These are phyloP conservation scores for Plusia festucae DNA, from an alignment of 2,888 invertebrate species.

Conservation along the genomic window DNA sequence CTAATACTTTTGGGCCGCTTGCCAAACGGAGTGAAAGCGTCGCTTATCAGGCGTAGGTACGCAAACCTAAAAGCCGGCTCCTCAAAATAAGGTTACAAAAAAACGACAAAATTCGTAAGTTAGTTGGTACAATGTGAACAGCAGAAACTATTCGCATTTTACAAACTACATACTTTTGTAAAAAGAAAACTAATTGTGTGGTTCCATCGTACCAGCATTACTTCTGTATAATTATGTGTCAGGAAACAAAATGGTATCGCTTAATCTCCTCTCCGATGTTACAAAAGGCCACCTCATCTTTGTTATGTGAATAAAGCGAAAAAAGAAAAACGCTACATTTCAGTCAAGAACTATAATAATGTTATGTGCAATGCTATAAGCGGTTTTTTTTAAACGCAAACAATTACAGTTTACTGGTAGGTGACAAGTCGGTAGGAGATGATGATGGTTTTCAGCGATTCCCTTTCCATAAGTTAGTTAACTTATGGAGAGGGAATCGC, in stretches of 20 bases:
- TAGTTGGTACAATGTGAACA: neutral
- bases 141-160: neutral
- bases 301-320: neutral
- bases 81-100: neutral
- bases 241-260: slow-evolving; percentile 1
- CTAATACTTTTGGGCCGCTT: neutral
- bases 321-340: neutral
- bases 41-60: neutral
- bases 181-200: slow-evolving; percentile 1
- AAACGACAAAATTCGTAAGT: neutral
- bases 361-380: no score
- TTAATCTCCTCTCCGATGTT: slow-evolving; percentile 2
- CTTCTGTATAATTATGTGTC: neutral
- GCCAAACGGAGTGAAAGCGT: neutral
- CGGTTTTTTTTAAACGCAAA: no score
- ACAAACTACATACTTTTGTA: neutral
- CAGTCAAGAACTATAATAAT: no score
- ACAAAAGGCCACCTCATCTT: neutral
- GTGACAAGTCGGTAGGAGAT: no score
- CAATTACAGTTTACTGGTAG: no score
- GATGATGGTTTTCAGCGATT: no score
- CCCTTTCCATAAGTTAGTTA: no score
- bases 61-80: neutral
- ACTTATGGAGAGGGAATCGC: no score
- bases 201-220: neutral